Conservation (phyloP, 2,888 invertebrate species). For the Hypercompe scribonia region DNA sequence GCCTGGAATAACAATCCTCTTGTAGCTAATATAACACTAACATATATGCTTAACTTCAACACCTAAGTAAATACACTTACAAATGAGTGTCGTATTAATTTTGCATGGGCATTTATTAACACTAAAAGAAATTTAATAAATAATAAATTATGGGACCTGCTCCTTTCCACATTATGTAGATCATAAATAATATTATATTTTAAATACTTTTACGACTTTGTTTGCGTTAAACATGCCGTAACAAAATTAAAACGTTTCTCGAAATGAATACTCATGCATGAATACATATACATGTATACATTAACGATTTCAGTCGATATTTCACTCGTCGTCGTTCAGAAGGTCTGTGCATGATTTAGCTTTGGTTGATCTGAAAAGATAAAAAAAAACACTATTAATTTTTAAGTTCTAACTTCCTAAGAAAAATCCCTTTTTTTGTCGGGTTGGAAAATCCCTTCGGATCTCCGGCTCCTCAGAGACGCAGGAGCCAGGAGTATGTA, state of each 20-base stretch:
- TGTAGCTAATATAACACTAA: slow-evolving; percentile 24
- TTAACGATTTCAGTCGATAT: slow-evolving; percentile 32
- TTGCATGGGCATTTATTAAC: not conserved
- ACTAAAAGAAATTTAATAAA: not conserved
- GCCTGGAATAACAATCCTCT: slow-evolving; percentile 39
- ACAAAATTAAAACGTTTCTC: not conserved
- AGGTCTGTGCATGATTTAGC: slow-evolving; percentile 92
- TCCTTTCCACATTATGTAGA: not conserved
- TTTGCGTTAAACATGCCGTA: not conserved
- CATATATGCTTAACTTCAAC: not conserved
- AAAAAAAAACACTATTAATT: slow-evolving; percentile 22
- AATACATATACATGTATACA: slow-evolving; percentile 49
- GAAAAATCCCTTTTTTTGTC: too few species aligned
- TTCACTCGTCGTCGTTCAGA: slow-evolving; percentile 87
- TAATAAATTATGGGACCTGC: not conserved
- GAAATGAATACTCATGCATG: slow-evolving; percentile 31
- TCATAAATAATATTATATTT: not conserved
- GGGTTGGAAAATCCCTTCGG: too few species aligned
- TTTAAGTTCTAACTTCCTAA: too few species aligned
- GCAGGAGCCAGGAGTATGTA: too few species aligned
- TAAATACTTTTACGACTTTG: not conserved
- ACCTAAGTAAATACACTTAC: not conserved
- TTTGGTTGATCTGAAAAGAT: slow-evolving; percentile 88
- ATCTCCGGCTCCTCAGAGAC: too few species aligned
- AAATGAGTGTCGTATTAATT: not conserved